Conservation (phyloP, 2,888 invertebrate genomes). For the Eugnorisma glareosa region DNA sequence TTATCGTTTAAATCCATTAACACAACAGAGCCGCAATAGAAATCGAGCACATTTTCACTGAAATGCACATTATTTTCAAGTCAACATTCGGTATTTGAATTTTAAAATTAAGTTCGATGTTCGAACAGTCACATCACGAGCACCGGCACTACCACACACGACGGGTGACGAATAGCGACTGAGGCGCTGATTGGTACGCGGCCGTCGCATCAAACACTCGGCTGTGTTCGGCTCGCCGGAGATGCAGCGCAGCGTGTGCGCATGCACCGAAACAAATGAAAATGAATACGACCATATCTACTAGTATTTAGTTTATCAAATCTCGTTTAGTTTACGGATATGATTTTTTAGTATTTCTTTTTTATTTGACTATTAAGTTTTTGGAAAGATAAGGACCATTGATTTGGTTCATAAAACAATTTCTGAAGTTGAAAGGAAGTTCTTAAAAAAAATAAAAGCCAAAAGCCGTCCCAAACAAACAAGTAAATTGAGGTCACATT, state of each 20-base stretch:
- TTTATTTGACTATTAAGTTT: conserved; percentile 3
- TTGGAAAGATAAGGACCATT: not conserved
- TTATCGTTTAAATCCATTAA: conserved; percentile 76
- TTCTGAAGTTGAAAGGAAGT: not conserved
- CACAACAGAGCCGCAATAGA: conserved; percentile 73
- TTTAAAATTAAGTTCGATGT: conserved; percentile 71
- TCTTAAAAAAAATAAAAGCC: too few relatives aligned
- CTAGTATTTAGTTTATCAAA: conserved; percentile 63
- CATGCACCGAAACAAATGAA: conserved; percentile 71
- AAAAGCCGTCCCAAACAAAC: too few relatives aligned
- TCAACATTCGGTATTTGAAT: conserved; percentile 72
- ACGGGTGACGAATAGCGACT: conserved; percentile 79
- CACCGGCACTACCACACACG: conserved; percentile 73
- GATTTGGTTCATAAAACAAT: conserved; percentile 1
- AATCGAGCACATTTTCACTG: conserved; percentile 84
- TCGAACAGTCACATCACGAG: conserved; percentile 75
- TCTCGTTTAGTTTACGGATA: conserved; percentile 62
- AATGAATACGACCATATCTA: conserved; percentile 61
- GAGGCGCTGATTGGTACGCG: conserved; percentile 76
- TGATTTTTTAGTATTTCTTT: conserved; percentile 7
- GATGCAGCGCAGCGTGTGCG: conserved; percentile 82
- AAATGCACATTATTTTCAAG: conserved; percentile 81
- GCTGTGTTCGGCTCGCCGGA: conserved; percentile 66
- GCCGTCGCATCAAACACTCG: conserved; percentile 65
- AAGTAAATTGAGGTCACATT: not conserved